Evolutionary conservation across 64 coral and sea anemone species (phyloP).

Genomic region (Acropora yongei): DNA sequence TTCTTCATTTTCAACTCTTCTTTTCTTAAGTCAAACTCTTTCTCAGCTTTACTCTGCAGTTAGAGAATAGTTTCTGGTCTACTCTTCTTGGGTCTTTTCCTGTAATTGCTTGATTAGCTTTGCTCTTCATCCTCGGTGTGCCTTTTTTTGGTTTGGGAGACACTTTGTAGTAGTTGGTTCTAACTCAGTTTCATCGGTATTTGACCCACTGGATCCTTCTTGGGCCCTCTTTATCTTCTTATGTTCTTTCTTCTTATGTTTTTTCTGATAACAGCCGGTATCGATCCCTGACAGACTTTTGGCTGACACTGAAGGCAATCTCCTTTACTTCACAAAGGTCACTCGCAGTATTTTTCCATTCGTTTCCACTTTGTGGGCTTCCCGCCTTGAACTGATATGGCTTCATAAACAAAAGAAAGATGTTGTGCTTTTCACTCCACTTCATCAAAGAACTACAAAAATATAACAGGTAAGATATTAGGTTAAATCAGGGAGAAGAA

Average conservation of each 20-base stretch:
- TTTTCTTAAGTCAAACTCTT: constrained; percentile 29
- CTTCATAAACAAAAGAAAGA: constrained; percentile 64
- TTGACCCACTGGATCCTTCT: constrained; percentile 39
- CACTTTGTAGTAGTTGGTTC: constrained; percentile 61
- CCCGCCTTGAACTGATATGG: constrained; percentile 57
- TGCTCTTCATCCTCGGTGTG: constrained; percentile 30
- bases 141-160: background rate
- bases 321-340: constrained; percentile 55
- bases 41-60: constrained; percentile 50
- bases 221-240: constrained; percentile 54
- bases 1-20: constrained; percentile 41
- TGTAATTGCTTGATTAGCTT: constrained; percentile 5
- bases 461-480: constrained; percentile 20
- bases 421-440: constrained; percentile 50
- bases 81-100: constrained; percentile 40
- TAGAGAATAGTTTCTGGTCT: constrained; percentile 46
- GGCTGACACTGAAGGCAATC: constrained; percentile 56
- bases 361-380: constrained; percentile 58
- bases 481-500: constrained; percentile 3
- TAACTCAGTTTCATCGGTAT: constrained; percentile 34
- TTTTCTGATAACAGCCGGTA: constrained; percentile 58
- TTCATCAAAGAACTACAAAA: constrained; percentile 69
- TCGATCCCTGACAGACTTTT: constrained; percentile 64
- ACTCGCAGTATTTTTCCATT: constrained; percentile 59
- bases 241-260: background rate